Percentiles rank a stretch among this genome's conserved stretches.
Conservation (phyloP, 2,113 vertebrate genomes). For the Nerophis ophidion region DNA sequence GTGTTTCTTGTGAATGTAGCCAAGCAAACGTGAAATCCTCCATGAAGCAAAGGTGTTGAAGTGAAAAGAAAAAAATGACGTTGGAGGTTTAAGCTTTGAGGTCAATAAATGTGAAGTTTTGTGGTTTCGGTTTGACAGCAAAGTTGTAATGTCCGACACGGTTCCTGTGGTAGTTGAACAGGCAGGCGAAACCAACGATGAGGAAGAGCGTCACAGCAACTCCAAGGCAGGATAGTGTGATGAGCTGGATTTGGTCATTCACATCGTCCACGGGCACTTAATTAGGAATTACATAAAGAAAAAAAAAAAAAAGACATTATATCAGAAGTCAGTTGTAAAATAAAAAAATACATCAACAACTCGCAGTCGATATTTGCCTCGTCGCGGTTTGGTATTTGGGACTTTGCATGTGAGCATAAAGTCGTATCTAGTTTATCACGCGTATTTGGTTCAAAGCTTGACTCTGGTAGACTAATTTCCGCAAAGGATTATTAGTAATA, state of each 20-base stretch:
- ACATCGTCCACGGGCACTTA: constrained; percentile 21
- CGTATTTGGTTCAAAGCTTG: too few relatives aligned
- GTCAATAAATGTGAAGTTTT: constrained; percentile 65
- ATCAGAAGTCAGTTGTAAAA: too few relatives aligned
- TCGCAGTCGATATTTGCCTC: neutral
- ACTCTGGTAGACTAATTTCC: too few relatives aligned
- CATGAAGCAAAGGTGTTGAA: neutral
- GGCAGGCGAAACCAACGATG: constrained; percentile 31
- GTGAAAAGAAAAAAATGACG: too few relatives aligned
- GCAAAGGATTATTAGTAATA: too few relatives aligned
- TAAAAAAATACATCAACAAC: too few relatives aligned
- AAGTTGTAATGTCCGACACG: constrained; percentile 72
- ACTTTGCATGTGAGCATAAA: too few relatives aligned
- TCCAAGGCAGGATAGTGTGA: constrained; percentile 62
- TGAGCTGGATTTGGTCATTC: constrained; percentile 4
- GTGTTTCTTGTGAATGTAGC: neutral
- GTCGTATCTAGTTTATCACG: too few relatives aligned
- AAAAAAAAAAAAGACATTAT: neutral
- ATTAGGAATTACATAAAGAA: neutral
- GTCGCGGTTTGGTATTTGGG: neutral
- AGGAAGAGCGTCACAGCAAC: constrained; percentile 49
- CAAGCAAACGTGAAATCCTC: neutral
- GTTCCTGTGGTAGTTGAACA: constrained; percentile 66
- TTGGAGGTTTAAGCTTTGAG: constrained; percentile 49
- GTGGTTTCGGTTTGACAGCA: constrained; percentile 55